Conservation (phyloP, 1,140 invertebrate genomes). For the Colletes latitarsis region DNA sequence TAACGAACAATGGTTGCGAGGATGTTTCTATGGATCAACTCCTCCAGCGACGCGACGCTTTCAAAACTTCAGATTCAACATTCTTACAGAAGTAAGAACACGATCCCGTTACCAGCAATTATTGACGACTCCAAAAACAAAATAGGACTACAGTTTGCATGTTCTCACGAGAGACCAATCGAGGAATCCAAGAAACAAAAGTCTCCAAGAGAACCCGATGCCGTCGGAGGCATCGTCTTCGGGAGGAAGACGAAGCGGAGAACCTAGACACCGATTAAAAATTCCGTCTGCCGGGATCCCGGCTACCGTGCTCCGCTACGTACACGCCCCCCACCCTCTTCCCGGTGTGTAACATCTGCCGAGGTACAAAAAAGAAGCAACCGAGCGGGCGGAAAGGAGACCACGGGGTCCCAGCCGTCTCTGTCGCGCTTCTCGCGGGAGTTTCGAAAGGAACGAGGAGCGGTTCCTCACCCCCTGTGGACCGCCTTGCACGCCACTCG, state of each 20-base stretch:
- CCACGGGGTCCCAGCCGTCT: slow-evolving; percentile 32
- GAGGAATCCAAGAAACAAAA: not conserved
- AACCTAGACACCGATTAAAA: slow-evolving; percentile 71
- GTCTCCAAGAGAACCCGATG: not conserved
- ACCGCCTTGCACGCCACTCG: slow-evolving; percentile 41
- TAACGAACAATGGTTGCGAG: no score
- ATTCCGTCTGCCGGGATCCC: slow-evolving; percentile 71
- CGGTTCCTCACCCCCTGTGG: slow-evolving; percentile 23
- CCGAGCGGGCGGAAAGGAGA: slow-evolving; percentile 47
- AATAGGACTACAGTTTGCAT: no score
- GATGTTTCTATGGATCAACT: no score
- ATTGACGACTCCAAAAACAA: no score
- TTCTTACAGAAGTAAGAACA: no score
- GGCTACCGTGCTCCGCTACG: slow-evolving; percentile 34
- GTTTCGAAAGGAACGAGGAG: slow-evolving; percentile 66
- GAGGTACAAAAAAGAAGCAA: slow-evolving; percentile 64
- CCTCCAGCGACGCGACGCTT: no score
- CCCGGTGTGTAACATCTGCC: slow-evolving; percentile 74
- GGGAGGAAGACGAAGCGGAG: not conserved
- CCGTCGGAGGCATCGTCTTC: not conserved
- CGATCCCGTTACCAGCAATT: no score
- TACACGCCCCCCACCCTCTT: slow-evolving; percentile 19
- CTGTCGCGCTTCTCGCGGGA: slow-evolving; percentile 65
- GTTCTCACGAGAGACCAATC: no score
- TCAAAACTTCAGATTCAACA: no score